A percentile compares a stretch with the other conserved stretches of the same genome.
These are phyloP conservation scores for Xanthia icteritia DNA, from an alignment of 2,888 invertebrate species.

Conservation along the genomic window DNA sequence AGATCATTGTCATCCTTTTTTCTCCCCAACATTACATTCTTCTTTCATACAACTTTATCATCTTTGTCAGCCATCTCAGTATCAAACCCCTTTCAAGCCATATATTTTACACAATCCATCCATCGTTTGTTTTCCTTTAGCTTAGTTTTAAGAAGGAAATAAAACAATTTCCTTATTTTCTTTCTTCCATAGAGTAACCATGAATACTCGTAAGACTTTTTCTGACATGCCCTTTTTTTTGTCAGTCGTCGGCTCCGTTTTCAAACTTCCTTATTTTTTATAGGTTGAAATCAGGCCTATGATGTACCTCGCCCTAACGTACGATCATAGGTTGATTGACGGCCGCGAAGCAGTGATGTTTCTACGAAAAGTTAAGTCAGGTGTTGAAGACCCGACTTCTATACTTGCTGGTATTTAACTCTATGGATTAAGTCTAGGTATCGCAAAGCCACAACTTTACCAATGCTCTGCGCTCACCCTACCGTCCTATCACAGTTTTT, in stretches of 20 bases:
- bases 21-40: not conserved
- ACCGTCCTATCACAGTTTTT: not conserved
- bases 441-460: not conserved
- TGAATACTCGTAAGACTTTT: not conserved
- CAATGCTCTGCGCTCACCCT: not conserved
- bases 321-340: slow-evolving; percentile 99
- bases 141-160: not conserved
- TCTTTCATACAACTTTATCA: not conserved
- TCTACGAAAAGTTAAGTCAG: slow-evolving; percentile 98
- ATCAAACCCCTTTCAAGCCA: not conserved
- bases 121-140: not conserved
- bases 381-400: slow-evolving; percentile 98
- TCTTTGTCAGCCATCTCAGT: too few species aligned
- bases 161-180: not conserved
- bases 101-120: not conserved
- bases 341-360: slow-evolving; percentile 99
- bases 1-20: not conserved
- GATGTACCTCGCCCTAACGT: slow-evolving; percentile 99
- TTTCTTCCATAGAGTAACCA: not conserved
- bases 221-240: not conserved
- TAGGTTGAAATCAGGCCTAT: slow-evolving; percentile 99
- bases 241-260: not conserved
- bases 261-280: slow-evolving; percentile 54
- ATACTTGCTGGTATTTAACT: slow-evolving; percentile 97
- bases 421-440: slow-evolving; percentile 3